phyloP scores from a whole-genome alignment of 1,140 invertebrate genomes.

The Formica exsecta region DNA sequence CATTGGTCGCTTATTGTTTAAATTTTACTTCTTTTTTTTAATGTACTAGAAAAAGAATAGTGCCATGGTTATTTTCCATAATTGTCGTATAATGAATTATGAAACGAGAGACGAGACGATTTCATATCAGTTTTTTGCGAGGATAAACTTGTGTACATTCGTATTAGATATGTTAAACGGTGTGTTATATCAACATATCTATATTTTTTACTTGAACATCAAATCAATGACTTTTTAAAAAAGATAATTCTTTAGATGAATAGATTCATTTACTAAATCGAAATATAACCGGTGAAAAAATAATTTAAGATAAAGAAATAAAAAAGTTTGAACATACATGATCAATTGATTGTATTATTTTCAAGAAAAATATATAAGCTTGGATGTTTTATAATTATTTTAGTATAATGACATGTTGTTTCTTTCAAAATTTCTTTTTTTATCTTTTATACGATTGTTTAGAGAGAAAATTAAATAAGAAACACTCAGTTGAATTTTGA shows the following conservation, averaged over 20 bases:
- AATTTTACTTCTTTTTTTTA: neutral
- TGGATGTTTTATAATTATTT: too few relatives aligned
- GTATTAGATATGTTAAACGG: neutral
- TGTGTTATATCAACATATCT: neutral
- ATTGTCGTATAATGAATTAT: neutral
- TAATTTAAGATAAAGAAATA: too few relatives aligned
- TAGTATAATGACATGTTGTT: too few relatives aligned
- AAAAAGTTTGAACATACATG: too few relatives aligned
- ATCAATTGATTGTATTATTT: too few relatives aligned
- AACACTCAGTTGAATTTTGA: too few relatives aligned
- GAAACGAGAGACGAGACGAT: neutral
- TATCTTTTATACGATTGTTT: too few relatives aligned
- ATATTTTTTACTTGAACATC: conserved; percentile 17
- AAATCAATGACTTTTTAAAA: conserved; percentile 44
- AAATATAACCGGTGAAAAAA: too few relatives aligned
- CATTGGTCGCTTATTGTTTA: neutral
- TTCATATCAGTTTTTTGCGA: neutral
- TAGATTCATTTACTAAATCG: too few relatives aligned
- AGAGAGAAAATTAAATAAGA: too few relatives aligned
- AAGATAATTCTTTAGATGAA: neutral
- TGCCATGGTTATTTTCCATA: conserved; percentile 40
- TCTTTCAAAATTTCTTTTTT: too few relatives aligned
- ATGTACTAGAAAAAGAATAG: neutral
- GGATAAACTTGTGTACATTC: conserved; percentile 28
- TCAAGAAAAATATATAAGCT: too few relatives aligned